These are phyloP conservation scores for Abscondita cerata DNA, from an alignment of 2,888 invertebrate species.

Conservation along the genomic window DNA sequence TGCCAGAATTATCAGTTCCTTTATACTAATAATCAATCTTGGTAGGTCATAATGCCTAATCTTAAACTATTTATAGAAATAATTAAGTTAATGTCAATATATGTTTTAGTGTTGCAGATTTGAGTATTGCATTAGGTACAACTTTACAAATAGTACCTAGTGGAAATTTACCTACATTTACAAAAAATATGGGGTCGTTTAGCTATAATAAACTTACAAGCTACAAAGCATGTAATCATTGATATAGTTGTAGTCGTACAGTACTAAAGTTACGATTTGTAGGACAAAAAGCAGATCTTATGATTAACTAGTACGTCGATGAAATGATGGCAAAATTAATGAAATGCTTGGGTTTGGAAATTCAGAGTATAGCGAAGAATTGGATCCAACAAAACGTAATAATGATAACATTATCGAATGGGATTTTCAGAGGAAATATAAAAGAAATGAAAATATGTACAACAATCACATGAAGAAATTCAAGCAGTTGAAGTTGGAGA, in stretches of 20 bases:
- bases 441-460: conserved; percentile 16
- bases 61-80: too few relatives aligned
- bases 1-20: too few relatives aligned
- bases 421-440: conserved; percentile 55
- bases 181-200: conserved; percentile 89
- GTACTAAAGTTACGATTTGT: conserved; percentile 48
- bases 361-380: conserved; percentile 70
- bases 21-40: too few relatives aligned
- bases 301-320: conserved; percentile 90
- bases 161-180: conserved; percentile 88
- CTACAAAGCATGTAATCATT: conserved; percentile 88
- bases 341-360: conserved; percentile 74
- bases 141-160: conserved; percentile 97
- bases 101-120: conserved; percentile 81
- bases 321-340: conserved; percentile 78
- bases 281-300: conserved; percentile 92
- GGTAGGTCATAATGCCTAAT: too few relatives aligned
- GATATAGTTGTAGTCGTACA: background rate
- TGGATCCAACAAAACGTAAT: conserved; percentile 71
- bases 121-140: conserved; percentile 95
- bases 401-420: conserved; percentile 67
- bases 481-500: conserved; percentile 21
- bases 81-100: too few relatives aligned
- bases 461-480: conserved; percentile 20
- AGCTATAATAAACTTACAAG: conserved; percentile 94